Conservation (phyloP, 2,113 vertebrate genomes). For the Corapipo altera region DNA sequence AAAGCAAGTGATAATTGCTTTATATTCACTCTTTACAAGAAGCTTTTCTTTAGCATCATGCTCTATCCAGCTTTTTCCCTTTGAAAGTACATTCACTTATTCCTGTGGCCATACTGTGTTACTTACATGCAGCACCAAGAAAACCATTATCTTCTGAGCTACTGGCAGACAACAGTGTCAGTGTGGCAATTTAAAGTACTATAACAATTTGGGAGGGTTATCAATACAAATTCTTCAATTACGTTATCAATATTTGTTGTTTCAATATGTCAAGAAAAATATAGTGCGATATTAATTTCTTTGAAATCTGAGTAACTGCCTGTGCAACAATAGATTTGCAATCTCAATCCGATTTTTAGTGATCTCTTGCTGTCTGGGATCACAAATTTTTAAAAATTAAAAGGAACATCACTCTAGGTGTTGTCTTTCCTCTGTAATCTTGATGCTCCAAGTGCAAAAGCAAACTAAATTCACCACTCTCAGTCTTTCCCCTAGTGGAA, state of each 20-base stretch:
- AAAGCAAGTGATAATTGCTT: neutral
- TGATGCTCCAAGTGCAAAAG: neutral
- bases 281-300: neutral
- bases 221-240: neutral
- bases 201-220: neutral
- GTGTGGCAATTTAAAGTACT: neutral
- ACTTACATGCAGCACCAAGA: neutral
- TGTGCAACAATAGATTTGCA: neutral
- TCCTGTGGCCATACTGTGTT: fast-evolving
- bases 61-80: neutral
- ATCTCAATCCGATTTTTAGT: neutral
- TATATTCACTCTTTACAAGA: neutral
- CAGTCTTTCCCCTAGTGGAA: neutral
- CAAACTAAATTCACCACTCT: neutral
- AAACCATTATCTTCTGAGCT: neutral
- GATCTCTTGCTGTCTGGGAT: neutral
- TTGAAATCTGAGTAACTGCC: neutral
- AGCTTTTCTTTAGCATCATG: neutral
- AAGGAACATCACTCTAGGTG: neutral
- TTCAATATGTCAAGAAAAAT: neutral
- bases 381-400: neutral
- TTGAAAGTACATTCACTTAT: neutral
- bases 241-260: neutral
- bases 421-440: neutral
- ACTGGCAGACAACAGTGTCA: neutral